phyloP scores from a whole-genome alignment of 2,888 invertebrate genomes.

The Chrysotoxum bicinctum region DNA sequence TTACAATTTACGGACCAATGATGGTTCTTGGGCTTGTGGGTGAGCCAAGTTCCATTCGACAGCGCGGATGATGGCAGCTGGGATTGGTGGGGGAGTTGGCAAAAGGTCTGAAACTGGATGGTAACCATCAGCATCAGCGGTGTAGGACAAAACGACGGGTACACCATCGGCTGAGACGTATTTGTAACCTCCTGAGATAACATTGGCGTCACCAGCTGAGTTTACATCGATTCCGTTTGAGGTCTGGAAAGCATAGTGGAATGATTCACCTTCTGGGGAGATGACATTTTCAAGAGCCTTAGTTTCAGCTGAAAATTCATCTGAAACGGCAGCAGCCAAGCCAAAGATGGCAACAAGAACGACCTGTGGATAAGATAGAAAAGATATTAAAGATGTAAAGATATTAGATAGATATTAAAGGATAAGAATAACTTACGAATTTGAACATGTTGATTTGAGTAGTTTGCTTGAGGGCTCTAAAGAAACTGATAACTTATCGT shows the following conservation, averaged over 20 bases:
- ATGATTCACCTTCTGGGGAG: slow-evolving; percentile 81
- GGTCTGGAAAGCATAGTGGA: slow-evolving; percentile 83
- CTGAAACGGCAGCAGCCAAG: slow-evolving; percentile 77
- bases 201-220: slow-evolving; percentile 83
- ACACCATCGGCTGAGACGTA: slow-evolving; percentile 84
- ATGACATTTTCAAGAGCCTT: slow-evolving; percentile 80
- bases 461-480: slow-evolving; percentile 20
- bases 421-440: slow-evolving; percentile 28
- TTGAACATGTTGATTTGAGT: slow-evolving; percentile 26
- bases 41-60: slow-evolving; percentile 83
- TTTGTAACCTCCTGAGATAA: slow-evolving; percentile 83
- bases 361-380: not conserved
- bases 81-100: slow-evolving; percentile 83
- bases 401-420: not conserved
- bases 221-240: slow-evolving; percentile 84
- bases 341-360: slow-evolving; percentile 74
- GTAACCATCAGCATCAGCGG: slow-evolving; percentile 85
- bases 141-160: slow-evolving; percentile 81
- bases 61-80: slow-evolving; percentile 82
- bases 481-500: slow-evolving; percentile 11
- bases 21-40: slow-evolving; percentile 74
- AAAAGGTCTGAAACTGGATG: slow-evolving; percentile 80
- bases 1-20: not conserved
- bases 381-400: not conserved
- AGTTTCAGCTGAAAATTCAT: slow-evolving; percentile 77